Evolutionary conservation across 2,113 vertebrate genomes (phyloP).

Genomic region (Cebidichthys violaceus): DNA sequence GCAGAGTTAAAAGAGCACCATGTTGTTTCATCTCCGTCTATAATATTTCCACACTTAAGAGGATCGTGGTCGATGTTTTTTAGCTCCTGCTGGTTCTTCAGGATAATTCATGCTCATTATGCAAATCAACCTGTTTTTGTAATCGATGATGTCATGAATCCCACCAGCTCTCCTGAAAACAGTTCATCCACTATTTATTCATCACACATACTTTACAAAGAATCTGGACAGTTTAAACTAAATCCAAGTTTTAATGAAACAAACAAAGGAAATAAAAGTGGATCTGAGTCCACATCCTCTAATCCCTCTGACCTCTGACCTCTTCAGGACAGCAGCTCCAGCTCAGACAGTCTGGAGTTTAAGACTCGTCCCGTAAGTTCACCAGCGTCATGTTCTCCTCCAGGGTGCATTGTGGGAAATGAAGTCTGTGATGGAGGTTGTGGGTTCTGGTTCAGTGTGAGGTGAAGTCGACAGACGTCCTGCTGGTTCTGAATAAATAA

Average conservation of each 20-base stretch:
- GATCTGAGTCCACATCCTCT: not conserved
- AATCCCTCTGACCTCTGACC: slow-evolving; percentile 59
- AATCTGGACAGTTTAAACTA: no score
- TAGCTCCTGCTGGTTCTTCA: no score
- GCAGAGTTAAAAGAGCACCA: no score
- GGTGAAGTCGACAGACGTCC: not conserved
- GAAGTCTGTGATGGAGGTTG: slow-evolving; percentile 17
- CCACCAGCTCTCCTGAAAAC: no score
- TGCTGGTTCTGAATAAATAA: not conserved
- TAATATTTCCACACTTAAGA: no score
- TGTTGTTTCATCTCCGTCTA: no score
- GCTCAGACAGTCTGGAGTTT: slow-evolving; percentile 89
- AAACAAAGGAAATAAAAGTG: not conserved
- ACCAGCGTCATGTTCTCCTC: slow-evolving; percentile 52
- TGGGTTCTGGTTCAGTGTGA: slow-evolving; percentile 33
- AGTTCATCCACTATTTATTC: no score
- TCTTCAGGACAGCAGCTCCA: slow-evolving; percentile 90
- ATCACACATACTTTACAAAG: not conserved
- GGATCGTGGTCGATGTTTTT: no score
- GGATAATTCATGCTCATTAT: no score
- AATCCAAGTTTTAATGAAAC: not conserved
- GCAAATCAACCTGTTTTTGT: no score
- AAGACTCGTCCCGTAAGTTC: slow-evolving; percentile 92
- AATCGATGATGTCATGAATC: no score
- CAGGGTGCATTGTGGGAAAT: slow-evolving; percentile 76